Conservation (phyloP, 37 sponge, comb jelly and placozoan genomes). For the Diacarnus erythraeanus region DNA sequence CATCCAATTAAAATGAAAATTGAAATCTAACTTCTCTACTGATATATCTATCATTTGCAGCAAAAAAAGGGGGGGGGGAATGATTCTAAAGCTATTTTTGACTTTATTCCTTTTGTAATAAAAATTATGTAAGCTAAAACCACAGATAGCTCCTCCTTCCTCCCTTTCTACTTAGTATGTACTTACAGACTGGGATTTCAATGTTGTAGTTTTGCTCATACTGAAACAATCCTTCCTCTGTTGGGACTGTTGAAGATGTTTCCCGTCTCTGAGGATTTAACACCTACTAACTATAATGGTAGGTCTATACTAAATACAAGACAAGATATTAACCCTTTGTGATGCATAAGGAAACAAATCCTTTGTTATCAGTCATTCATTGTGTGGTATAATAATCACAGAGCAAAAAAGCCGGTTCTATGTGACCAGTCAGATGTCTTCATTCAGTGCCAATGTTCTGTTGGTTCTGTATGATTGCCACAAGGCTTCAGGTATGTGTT, state of each 20-base stretch:
- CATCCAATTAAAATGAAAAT: too few species aligned
- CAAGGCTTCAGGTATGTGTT: neutral
- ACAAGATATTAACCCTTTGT: neutral
- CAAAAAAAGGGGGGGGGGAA: too few species aligned
- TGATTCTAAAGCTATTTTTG: neutral
- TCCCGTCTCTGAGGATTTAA: neutral
- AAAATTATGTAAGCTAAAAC: too few species aligned
- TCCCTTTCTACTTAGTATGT: too few species aligned
- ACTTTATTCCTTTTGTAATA: neutral
- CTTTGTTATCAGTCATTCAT: neutral
- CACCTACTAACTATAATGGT: neutral
- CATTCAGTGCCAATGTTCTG: neutral
- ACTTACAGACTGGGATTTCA: too few species aligned
- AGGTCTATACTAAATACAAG: neutral
- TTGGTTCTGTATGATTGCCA: conserved; percentile 7
- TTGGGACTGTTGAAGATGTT: neutral
- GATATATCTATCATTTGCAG: too few species aligned
- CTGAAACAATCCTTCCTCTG: conserved; percentile 7
- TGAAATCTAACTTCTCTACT: too few species aligned
- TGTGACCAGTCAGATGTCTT: neutral
- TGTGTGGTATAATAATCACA: neutral
- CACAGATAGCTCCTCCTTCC: too few species aligned
- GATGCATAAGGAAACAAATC: neutral
- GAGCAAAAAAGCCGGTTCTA: neutral
- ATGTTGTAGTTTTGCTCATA: conserved; percentile 3